Evolutionary conservation across 2,113 vertebrate species (phyloP).

Genomic region (Nettapus auritus): DNA sequence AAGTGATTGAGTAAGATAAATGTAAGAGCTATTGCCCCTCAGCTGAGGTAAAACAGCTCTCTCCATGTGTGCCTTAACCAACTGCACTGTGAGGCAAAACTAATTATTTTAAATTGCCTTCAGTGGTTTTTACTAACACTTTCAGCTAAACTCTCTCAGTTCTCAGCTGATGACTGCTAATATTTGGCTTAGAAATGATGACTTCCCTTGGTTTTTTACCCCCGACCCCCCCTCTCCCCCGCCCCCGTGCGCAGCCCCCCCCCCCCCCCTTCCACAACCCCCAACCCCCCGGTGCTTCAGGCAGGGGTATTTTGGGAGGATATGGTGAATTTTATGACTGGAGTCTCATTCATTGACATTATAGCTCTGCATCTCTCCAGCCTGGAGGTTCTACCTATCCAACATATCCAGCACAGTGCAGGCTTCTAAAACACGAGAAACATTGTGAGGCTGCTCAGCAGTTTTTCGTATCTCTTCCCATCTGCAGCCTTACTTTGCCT

Average conservation of each 20-base stretch:
- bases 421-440: neutral
- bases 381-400: neutral
- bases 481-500: neutral
- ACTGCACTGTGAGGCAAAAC: neutral
- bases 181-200: neutral
- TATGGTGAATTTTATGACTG: neutral
- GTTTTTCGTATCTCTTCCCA: neutral
- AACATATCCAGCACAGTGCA: accelerated
- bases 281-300: neutral
- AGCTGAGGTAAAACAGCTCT: neutral
- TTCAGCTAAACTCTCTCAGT: neutral
- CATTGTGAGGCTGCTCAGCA: neutral
- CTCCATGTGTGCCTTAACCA: neutral
- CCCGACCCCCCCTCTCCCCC: neutral
- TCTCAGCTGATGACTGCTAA: neutral
- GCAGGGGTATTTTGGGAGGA: neutral
- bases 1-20: neutral
- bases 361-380: neutral
- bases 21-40: neutral
- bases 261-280: too few relatives aligned
- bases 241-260: too few relatives aligned
- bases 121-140: neutral
- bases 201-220: neutral
- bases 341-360: neutral
- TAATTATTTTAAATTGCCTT: neutral